Base-by-base conservation (phyloP, 2,113 vertebrate species). In the Ophiodon elongatus region DNA sequence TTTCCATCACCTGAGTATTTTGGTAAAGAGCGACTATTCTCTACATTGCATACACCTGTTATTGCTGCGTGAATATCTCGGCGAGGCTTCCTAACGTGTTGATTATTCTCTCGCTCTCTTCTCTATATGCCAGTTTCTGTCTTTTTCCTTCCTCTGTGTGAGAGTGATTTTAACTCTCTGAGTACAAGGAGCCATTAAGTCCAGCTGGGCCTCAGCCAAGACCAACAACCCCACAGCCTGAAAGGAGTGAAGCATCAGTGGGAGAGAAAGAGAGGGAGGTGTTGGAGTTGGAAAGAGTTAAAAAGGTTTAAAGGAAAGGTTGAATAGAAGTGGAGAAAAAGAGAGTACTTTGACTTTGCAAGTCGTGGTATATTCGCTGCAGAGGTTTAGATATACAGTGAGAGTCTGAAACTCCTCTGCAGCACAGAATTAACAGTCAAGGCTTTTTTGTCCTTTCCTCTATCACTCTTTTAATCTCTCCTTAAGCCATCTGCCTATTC, bases 121-220 rank as follows among this genome's bases (percentile, higher is more conserved):
- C 47, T 70, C 62, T 73, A 25, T 13, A 15, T 81, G 68, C 52
- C 21, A 2, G 4, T 68, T 73, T 62, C 37, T 73, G 25, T 39
- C 63, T 65, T 43, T 81, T 8, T 67, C 39, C 56, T 70, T 64
- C 57, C 73, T 62, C 73, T 82, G 11, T 78, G 76, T 25, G 47
- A 71, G 65, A 52, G n/a, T 62, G 6, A 64, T 45, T 85, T 91
- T 87, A 90, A 91, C 88, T 77, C 75, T 75, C 35, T 79, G 75
- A 37, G 67, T 56, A 65, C 79, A 63, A 76, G 33, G 57, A 85
- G 73, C 69, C 76, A 56, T 82, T 76, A 25, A 67, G 52, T 62
- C 50, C 65, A 77, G 52, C 60, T 88, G 83, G 86, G 43, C 75
- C 83, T 9, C 57, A 39, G 88, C 90, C 88, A 91, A 90, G 68